Conservation (phyloP, 2,113 vertebrate species). For the Tenrec ecaudatus region DNA sequence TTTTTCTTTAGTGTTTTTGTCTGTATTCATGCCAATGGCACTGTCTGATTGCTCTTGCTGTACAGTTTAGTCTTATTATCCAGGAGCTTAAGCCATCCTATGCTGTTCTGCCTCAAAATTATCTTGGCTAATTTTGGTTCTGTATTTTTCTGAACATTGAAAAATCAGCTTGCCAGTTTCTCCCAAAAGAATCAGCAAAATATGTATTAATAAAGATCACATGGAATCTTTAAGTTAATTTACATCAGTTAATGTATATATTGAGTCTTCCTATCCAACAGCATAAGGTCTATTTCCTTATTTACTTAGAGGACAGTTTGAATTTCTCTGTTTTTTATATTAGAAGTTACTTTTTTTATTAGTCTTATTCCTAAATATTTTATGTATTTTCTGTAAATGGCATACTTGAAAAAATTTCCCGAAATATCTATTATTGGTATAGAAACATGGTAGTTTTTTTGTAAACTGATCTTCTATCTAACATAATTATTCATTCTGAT, state of each 20-base stretch:
- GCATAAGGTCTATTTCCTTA: too few species aligned
- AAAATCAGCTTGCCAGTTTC: too few species aligned
- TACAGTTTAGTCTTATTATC: too few species aligned
- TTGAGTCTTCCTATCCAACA: too few species aligned
- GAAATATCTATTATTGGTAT: background rate
- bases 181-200: too few species aligned
- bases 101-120: too few species aligned
- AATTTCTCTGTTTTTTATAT: background rate
- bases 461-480: background rate
- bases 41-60: too few species aligned
- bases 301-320: background rate
- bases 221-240: slow-evolving; percentile 1
- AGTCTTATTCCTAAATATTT: background rate
- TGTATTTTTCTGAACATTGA: too few species aligned
- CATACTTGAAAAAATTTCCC: background rate
- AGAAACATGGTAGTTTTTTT: background rate
- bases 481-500: background rate
- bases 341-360: background rate
- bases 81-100: too few species aligned
- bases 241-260: too few species aligned
- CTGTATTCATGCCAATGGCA: background rate
- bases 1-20: background rate
- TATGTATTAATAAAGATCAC: background rate
- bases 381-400: background rate
- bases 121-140: too few species aligned